phyloP scores from a whole-genome alignment of 2,113 vertebrate species.

The Piliocolobus tephrosceles region DNA sequence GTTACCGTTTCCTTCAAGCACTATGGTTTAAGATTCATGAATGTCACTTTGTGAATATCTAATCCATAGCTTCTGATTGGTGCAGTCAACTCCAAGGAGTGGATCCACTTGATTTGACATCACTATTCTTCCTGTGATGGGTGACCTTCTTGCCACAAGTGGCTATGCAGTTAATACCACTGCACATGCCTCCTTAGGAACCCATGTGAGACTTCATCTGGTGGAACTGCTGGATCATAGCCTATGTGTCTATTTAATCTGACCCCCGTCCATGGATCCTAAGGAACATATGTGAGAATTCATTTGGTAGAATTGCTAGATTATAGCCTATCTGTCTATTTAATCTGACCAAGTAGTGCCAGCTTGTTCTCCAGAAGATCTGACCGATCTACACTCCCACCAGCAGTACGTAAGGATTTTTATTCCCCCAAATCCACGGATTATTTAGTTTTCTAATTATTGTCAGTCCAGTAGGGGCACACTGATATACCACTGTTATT shows the following conservation, averaged over 20 bases:
- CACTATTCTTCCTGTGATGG: background rate
- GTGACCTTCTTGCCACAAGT: background rate
- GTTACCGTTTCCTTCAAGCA: background rate
- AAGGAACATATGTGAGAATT: background rate
- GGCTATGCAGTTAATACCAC: background rate
- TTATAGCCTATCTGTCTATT: background rate
- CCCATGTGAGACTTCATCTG: background rate
- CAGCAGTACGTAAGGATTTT: background rate
- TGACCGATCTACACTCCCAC: background rate
- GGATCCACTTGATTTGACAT: no score
- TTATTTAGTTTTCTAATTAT: background rate
- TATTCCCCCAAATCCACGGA: background rate
- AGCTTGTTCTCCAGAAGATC: no score
- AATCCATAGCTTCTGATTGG: background rate
- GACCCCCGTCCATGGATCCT: no score
- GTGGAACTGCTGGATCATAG: background rate
- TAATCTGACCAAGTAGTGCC: background rate
- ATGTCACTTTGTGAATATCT: background rate
- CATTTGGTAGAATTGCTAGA: background rate
- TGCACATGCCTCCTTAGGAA: background rate
- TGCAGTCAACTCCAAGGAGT: background rate
- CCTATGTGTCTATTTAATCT: background rate
- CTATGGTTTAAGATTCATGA: background rate
- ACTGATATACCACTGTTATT: background rate
- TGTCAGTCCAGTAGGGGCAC: background rate